phyloP scores from a whole-genome alignment of 92 coral and sea anemone species.

The Pocillopora grandis region DNA sequence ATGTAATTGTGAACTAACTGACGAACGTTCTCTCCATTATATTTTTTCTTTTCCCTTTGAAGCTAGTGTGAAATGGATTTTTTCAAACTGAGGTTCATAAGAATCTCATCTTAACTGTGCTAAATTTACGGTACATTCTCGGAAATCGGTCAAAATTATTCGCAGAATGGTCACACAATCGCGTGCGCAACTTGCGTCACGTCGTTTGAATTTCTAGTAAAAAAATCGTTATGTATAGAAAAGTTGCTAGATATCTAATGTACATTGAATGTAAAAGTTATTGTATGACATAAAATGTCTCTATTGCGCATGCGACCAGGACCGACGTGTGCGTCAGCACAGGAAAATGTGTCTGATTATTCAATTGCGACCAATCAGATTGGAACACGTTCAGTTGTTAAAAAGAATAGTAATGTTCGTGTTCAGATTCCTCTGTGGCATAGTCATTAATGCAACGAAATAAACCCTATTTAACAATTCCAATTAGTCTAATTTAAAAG shows the following conservation, averaged over 20 bases:
- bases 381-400: neutral
- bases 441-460: too few relatives aligned
- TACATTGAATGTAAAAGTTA: neutral
- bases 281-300: neutral
- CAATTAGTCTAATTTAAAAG: too few relatives aligned
- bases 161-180: too few relatives aligned
- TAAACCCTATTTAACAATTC: too few relatives aligned
- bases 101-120: too few relatives aligned
- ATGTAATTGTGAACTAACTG: slow-evolving; percentile 82
- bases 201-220: neutral
- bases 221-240: neutral
- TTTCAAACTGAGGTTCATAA: neutral
- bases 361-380: slow-evolving; percentile 5
- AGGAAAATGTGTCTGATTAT: neutral
- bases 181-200: neutral
- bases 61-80: neutral
- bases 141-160: too few relatives aligned
- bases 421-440: too few relatives aligned
- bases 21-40: neutral
- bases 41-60: neutral
- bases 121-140: too few relatives aligned
- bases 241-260: neutral
- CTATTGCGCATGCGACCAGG: neutral
- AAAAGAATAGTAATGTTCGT: neutral
- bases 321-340: neutral